These are phyloP conservation scores for Bathynomus jamesi DNA, from an alignment of 1,140 invertebrate genomes.

Conservation along the genomic window DNA sequence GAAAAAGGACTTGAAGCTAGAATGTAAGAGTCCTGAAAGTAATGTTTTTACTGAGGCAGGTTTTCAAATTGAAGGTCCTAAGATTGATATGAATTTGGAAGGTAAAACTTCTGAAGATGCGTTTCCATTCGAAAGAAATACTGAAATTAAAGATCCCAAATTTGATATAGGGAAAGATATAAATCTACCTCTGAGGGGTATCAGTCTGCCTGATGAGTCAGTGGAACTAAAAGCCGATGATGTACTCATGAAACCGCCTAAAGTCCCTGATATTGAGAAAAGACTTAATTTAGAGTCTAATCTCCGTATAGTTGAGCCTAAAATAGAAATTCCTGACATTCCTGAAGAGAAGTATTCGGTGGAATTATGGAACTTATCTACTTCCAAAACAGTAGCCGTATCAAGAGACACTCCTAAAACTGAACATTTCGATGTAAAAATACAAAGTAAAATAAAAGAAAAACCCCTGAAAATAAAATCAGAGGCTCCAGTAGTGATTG, in stretches of 20 bases:
- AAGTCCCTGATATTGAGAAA: too few species aligned
- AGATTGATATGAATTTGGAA: neutral
- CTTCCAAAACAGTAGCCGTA: too few species aligned
- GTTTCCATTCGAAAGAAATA: neutral
- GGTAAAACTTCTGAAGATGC: neutral
- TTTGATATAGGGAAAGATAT: conserved; percentile 1
- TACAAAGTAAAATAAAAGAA: conserved; percentile 3
- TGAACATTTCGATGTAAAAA: too few species aligned
- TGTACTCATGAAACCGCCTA: conserved; percentile 1
- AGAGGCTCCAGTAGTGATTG: conserved; percentile 5
- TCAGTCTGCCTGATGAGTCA: neutral
- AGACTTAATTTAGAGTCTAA: too few species aligned
- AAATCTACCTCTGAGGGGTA: neutral
- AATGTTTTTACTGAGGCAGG: too few species aligned
- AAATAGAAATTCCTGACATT: too few species aligned
- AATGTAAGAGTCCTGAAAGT: too few species aligned
- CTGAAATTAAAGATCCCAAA: neutral
- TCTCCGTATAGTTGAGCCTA: too few species aligned
- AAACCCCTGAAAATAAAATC: neutral
- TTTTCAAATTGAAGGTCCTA: neutral
- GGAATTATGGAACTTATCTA: too few species aligned
- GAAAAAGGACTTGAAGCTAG: too few species aligned
- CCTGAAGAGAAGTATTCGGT: too few species aligned
- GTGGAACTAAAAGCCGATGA: conserved; percentile 4
- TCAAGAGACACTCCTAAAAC: too few species aligned